These are phyloP conservation scores for Mormyrus proboscirostris DNA, from an alignment of 2,797 vertebrate genomes.

Conservation along the genomic window DNA sequence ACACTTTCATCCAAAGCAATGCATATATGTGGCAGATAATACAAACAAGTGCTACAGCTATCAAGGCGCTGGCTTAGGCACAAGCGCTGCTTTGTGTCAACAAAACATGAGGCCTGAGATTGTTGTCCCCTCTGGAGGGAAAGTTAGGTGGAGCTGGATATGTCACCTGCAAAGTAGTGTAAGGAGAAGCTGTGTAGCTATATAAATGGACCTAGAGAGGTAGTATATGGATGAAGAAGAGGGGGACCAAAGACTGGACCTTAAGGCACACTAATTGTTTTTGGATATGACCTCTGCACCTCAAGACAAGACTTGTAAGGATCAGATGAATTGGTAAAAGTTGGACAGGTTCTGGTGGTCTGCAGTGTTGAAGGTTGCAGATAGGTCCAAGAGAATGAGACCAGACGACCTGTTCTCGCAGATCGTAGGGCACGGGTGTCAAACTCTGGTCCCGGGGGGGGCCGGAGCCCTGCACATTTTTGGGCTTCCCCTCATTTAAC, in stretches of 20 bases:
- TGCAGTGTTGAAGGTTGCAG: background rate
- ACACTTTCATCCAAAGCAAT: background rate
- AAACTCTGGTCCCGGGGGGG: no score
- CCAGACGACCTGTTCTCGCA: background rate
- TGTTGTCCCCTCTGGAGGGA: background rate
- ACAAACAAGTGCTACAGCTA: background rate
- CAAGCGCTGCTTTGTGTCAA: background rate
- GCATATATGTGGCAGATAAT: background rate
- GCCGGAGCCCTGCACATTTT: no score
- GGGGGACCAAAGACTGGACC: background rate
- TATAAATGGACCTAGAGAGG: background rate
- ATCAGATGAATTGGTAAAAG: background rate
- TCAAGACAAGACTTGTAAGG: background rate
- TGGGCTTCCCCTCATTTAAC: no score
- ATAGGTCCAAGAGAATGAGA: background rate
- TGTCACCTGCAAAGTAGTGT: background rate
- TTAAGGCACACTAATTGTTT: background rate
- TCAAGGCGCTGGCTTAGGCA: background rate
- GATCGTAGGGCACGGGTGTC: background rate
- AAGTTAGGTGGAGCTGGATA: background rate
- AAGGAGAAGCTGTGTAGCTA: background rate
- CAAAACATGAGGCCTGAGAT: background rate
- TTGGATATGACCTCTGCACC: background rate
- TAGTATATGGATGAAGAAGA: background rate
- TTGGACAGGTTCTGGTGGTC: background rate